phyloP scores from a whole-genome alignment of 1,140 invertebrate species.

The Bilobella aurantiaca region DNA sequence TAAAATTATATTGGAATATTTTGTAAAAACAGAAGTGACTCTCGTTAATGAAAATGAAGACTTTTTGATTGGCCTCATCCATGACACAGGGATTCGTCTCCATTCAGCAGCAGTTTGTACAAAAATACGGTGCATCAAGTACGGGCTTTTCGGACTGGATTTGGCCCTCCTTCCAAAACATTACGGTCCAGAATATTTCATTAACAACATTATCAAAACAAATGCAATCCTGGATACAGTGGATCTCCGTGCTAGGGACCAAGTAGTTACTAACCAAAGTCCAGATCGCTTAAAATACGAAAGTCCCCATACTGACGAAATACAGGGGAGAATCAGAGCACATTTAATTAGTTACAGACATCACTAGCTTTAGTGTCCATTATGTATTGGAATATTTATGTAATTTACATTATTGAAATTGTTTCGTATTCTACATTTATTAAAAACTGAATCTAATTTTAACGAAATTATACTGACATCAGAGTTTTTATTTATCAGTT shows the following conservation, averaged over 20 bases:
- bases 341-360: background rate
- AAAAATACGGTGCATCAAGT: conserved; percentile 64
- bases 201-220: conserved; percentile 55
- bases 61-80: conserved; percentile 61
- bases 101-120: conserved; percentile 68
- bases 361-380: background rate
- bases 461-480: no score
- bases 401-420: no score
- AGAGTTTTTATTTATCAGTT: no score
- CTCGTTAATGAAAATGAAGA: conserved; percentile 68
- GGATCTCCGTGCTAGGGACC: background rate
- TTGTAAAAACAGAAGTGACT: conserved; percentile 59
- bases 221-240: background rate
- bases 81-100: conserved; percentile 67
- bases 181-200: conserved; percentile 62
- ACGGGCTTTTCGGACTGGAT: conserved; percentile 67
- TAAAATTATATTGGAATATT: background rate
- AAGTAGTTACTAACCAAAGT: background rate
- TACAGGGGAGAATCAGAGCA: background rate
- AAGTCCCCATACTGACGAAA: no score
- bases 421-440: no score
- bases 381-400: no score
- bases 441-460: no score
- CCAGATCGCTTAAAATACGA: background rate
- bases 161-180: conserved; percentile 69